Percentiles rank a stretch among this genome's conserved stretches.
Conservation (phyloP, 2,888 invertebrate species). For the Habroteleia sp. region DNA sequence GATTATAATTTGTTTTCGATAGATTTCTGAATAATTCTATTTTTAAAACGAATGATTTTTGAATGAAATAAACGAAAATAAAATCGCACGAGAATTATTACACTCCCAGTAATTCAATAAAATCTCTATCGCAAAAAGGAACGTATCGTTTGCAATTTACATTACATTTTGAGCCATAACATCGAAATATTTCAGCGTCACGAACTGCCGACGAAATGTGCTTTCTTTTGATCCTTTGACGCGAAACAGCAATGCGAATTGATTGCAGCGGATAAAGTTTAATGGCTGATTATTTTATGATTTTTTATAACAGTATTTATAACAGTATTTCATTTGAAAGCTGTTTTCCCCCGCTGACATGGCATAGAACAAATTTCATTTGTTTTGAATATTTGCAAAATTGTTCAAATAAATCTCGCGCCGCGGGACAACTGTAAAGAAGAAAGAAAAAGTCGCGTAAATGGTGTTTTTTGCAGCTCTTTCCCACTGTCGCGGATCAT, state of each 20-base stretch:
- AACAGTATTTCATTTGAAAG: slow-evolving; percentile 36
- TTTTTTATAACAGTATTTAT: slow-evolving; percentile 50
- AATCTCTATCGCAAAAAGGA: neutral
- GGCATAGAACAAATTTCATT: slow-evolving; percentile 54
- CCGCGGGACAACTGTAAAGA: slow-evolving; percentile 35
- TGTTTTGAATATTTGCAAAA: slow-evolving; percentile 54
- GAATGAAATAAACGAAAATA: too few species aligned
- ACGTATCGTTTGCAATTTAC: slow-evolving; percentile 11
- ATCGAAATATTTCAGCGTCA: slow-evolving; percentile 27
- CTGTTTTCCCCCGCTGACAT: slow-evolving; percentile 6
- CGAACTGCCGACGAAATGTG: slow-evolving; percentile 15
- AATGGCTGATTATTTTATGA: slow-evolving; percentile 35
- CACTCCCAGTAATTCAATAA: too few species aligned
- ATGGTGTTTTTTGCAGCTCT: slow-evolving; percentile 25
- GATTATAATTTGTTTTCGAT: too few species aligned
- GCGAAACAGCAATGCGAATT: slow-evolving; percentile 28
- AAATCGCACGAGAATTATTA: too few species aligned
- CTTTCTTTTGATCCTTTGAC: slow-evolving; percentile 49
- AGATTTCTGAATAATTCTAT: too few species aligned
- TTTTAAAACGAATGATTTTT: too few species aligned
- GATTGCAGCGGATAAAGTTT: slow-evolving; percentile 40
- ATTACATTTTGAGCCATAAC: slow-evolving; percentile 26
- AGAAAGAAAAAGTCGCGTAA: slow-evolving; percentile 11
- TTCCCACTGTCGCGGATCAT: slow-evolving; percentile 22
- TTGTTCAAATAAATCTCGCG: slow-evolving; percentile 57